Conservation (phyloP, 1,140 invertebrate genomes). For the Neodiprion pinetum region DNA sequence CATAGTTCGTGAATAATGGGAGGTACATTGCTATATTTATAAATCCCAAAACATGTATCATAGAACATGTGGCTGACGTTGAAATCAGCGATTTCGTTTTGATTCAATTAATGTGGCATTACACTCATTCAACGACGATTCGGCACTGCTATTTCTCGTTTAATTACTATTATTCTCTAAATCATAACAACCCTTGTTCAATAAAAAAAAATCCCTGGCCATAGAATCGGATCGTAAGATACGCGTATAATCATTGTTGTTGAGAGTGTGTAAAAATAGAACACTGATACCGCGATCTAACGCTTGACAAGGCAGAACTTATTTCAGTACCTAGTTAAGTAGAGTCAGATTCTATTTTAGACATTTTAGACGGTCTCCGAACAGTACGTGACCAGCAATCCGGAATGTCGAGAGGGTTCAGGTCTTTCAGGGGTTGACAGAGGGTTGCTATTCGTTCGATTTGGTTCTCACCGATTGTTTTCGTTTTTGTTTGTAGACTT, state of each 20-base stretch:
- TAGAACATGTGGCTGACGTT: no score
- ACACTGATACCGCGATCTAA: no score
- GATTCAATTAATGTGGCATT: no score
- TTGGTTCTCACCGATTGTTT: neutral
- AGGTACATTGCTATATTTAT: no score
- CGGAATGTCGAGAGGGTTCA: neutral
- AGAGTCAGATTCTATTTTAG: neutral
- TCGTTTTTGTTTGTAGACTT: neutral
- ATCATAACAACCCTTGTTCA: neutral
- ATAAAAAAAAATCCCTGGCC: neutral
- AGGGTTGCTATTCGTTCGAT: neutral
- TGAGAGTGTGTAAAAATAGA: no score
- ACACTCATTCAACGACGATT: no score
- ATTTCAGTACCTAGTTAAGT: neutral
- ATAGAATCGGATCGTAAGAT: neutral
- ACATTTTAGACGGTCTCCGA: neutral
- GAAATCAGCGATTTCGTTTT: no score
- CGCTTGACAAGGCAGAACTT: neutral
- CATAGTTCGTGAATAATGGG: no score
- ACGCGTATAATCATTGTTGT: neutral
- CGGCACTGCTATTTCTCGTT: neutral
- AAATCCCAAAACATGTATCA: no score
- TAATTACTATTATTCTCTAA: neutral
- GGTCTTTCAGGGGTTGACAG: neutral
- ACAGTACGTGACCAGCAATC: slow-evolving; percentile 1